These are phyloP conservation scores for Dryocosmus kuriphilus DNA, from an alignment of 2,888 invertebrate species.

Conservation along the genomic window DNA sequence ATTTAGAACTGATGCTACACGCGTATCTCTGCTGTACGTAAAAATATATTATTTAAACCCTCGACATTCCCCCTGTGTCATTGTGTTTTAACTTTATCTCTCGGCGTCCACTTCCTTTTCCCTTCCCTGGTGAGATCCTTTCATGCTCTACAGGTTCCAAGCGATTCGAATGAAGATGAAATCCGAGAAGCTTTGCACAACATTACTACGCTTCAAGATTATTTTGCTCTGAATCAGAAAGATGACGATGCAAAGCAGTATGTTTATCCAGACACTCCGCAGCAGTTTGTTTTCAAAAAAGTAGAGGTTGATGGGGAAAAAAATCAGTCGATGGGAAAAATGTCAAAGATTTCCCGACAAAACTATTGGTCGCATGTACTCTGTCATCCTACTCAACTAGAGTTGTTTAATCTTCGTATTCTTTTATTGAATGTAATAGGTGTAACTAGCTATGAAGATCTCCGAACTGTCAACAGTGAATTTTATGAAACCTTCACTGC, in stretches of 20 bases:
- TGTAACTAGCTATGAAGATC: conserved; percentile 57
- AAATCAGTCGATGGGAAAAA: conserved; percentile 40
- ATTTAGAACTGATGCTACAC: too few relatives aligned
- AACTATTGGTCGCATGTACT: conserved; percentile 59
- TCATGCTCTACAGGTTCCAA: too few relatives aligned
- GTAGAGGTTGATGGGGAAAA: too few relatives aligned
- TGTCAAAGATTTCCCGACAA: conserved; percentile 50
- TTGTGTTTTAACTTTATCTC: too few relatives aligned
- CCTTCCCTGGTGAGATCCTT: too few relatives aligned
- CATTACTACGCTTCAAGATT: conserved; percentile 50
- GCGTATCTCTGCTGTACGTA: too few relatives aligned
- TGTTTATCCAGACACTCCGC: conserved; percentile 47
- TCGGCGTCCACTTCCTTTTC: too few relatives aligned
- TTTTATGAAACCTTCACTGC: too few relatives aligned
- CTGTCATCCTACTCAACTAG: conserved; percentile 58
- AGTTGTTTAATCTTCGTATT: conserved; percentile 63
- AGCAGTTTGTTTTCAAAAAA: conserved; percentile 46
- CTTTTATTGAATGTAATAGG: conserved; percentile 61
- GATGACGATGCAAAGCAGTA: conserved; percentile 46
- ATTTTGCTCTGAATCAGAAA: conserved; percentile 47
- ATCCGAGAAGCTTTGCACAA: conserved; percentile 39
- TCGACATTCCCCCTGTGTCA: too few relatives aligned
- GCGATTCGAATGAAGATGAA: background rate
- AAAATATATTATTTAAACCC: too few relatives aligned
- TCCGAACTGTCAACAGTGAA: conserved; percentile 62